These are phyloP conservation scores for Drosophila crucigera DNA, from an alignment of 2,888 invertebrate species.

Conservation along the genomic window DNA sequence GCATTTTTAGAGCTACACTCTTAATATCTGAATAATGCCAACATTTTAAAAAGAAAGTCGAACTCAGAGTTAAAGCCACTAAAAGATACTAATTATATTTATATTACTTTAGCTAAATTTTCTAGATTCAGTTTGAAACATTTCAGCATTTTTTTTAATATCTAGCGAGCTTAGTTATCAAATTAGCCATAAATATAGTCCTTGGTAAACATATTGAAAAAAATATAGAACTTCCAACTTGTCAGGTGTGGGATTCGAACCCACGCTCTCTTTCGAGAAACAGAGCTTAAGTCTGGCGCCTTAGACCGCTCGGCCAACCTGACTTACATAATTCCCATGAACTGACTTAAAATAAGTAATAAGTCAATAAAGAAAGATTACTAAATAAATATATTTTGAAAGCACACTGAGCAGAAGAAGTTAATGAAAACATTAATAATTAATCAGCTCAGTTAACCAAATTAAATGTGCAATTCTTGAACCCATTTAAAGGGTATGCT, in stretches of 20 bases:
- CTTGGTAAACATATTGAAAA: background rate
- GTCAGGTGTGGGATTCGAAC: constrained; percentile 18
- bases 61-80: background rate
- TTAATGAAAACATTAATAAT: constrained; percentile 6
- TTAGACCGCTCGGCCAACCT: constrained; percentile 18
- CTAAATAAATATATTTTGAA: background rate
- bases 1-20: background rate
- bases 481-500: background rate
- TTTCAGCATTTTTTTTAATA: rapidly evolving
- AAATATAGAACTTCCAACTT: background rate
- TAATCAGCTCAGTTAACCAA: background rate
- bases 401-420: background rate
- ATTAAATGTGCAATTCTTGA: background rate
- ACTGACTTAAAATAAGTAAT: background rate
- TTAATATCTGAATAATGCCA: background rate
- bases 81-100: too few relatives aligned
- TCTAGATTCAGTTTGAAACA: background rate
- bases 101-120: background rate
- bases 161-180: background rate
- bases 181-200: background rate
- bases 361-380: background rate
- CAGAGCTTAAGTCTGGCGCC: constrained; percentile 16
- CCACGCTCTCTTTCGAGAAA: constrained; percentile 20
- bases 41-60: background rate
- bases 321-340: background rate